phyloP scores from a whole-genome alignment of 2,888 invertebrate genomes.

The Unio pictorum region DNA sequence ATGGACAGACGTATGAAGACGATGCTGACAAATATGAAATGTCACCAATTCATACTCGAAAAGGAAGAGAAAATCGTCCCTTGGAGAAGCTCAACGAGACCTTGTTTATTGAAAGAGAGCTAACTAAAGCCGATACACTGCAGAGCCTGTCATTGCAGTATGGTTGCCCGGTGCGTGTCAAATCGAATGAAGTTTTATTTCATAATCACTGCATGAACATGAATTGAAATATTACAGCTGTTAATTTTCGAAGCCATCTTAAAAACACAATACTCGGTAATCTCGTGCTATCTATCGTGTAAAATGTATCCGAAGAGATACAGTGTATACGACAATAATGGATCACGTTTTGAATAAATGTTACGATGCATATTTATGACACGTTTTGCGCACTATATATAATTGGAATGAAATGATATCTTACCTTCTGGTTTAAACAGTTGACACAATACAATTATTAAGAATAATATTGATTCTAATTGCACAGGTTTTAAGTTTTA shows the following conservation, averaged over 20 bases:
- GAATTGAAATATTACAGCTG: no score
- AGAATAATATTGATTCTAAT: background rate
- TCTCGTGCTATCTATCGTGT: no score
- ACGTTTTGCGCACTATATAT: no score
- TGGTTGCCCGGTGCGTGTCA: constrained; percentile 54
- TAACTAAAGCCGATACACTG: constrained; percentile 59
- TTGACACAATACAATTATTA: background rate
- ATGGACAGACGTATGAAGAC: constrained; percentile 50
- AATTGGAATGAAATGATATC: no score
- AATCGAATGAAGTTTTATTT: background rate
- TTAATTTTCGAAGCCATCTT: no score
- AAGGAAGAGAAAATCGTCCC: constrained; percentile 16
- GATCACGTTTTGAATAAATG: no score
- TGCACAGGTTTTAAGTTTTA: background rate
- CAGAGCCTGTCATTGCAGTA: constrained; percentile 62
- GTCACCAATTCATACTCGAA: constrained; percentile 53
- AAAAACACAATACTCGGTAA: no score
- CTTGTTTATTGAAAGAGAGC: constrained; percentile 49
- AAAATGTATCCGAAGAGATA: no score
- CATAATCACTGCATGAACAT: background rate
- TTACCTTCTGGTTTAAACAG: no score
- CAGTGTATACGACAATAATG: no score
- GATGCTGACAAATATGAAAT: constrained; percentile 57
- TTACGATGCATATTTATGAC: no score
- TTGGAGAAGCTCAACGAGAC: constrained; percentile 31